Evolutionary conservation across 2,113 vertebrate species (phyloP).

Genomic region (Antechinus flavipes): DNA sequence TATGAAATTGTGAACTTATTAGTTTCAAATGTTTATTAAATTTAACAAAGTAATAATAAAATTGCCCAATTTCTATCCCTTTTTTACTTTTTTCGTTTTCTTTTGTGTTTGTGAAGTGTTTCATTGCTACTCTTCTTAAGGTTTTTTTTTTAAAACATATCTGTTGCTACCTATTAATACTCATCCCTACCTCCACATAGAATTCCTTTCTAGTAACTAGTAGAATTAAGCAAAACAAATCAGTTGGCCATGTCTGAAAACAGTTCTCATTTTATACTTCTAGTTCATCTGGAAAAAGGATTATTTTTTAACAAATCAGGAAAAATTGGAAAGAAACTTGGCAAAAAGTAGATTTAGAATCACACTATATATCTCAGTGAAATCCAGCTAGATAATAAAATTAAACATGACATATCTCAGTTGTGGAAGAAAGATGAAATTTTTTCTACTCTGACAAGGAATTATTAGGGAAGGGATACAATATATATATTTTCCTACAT

Average conservation of each 20-base stretch:
- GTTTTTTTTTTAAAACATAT: background rate
- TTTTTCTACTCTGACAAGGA: background rate
- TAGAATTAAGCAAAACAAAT: background rate
- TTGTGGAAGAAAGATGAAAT: background rate
- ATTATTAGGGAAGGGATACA: background rate
- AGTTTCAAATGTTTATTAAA: background rate
- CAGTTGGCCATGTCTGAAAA: background rate
- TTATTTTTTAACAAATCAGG: background rate
- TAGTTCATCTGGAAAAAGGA: background rate
- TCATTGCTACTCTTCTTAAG: background rate
- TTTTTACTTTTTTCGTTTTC: background rate
- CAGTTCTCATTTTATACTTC: background rate
- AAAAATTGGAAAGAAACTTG: background rate
- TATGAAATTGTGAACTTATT: background rate
- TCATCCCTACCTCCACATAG: background rate
- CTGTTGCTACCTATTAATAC: background rate
- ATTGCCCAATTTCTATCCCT: background rate
- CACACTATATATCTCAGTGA: background rate
- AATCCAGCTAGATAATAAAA: background rate
- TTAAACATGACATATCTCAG: background rate
- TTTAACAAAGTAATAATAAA: background rate
- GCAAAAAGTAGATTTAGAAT: background rate
- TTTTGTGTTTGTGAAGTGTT: background rate
- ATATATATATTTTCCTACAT: background rate
- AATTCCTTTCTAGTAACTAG: background rate